Base-by-base conservation (phyloP, 35 echinoderm and acorn worm species). In the Anneissia japonica region DNA sequence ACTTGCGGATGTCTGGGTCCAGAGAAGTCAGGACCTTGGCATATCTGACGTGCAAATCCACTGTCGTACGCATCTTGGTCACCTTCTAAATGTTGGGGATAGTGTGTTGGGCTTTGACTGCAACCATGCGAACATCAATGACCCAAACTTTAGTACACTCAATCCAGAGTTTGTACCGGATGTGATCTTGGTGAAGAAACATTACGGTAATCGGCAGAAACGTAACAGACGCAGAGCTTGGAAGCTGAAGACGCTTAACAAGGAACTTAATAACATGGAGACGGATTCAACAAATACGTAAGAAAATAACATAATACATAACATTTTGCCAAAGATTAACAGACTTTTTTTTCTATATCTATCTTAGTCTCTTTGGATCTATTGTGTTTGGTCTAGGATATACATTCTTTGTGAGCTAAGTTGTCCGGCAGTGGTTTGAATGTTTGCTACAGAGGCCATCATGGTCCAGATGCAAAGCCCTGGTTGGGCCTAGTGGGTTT, bases 1-100 rank as follows among this genome's bases (percentile, higher is more conserved):
- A 17, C 51, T 97, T 21, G 88, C 95, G 19, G 95, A 97, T 91
- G 95, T 97, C 26, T 97, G 95, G 95, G 91, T 97, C 28, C 90
- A 91, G 88, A 43, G 90, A 9, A 90, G 51, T 21, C 84, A 88
- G 32, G 95, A 97, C 39, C 84, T 97, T 76, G 95, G 95, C 0
- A 82, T 97, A 14, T 82, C 83, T 11, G 95, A 97, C 39, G 74
- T 86, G 26, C 95, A 97, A 89, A 91, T 91, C 79, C 95, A 97
- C 83, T 97, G 95, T 46, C 88, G 95, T 11, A 93, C 85, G 10
- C 91, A 93, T 37, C 86, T 97, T 1, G 95, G 95, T 46, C 95
- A 97, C 39, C 85, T 97, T 0, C 89, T 97, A 9, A 87, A 76
- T 32, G 91, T 92, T 4, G 95, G 95, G 14, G 95, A 97, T 81